Conservation (phyloP, 2,113 vertebrate genomes). For the Alethe castanea region DNA sequence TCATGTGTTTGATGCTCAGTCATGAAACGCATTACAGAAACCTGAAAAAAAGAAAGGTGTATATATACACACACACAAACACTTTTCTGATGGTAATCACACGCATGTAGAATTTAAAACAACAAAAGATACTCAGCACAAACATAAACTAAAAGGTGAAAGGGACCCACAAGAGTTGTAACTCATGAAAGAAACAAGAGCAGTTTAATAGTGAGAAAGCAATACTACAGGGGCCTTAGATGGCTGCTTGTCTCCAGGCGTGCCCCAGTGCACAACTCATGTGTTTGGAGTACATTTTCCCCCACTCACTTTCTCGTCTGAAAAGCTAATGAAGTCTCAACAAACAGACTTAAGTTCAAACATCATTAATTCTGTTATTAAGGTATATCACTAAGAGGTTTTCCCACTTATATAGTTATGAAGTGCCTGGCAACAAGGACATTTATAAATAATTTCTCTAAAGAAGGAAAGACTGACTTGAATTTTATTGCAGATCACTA, state of each 20-base stretch:
- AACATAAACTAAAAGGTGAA: background rate
- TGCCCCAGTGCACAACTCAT: background rate
- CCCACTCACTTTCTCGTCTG: background rate
- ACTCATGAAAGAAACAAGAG: background rate
- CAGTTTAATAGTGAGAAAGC: background rate
- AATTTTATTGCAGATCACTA: conserved; percentile 39
- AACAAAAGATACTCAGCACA: background rate
- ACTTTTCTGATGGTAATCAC: background rate
- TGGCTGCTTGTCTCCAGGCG: background rate
- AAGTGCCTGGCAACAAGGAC: conserved; percentile 57
- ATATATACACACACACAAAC: background rate
- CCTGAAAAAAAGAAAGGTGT: background rate
- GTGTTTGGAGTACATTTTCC: background rate
- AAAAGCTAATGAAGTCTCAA: conserved; percentile 58
- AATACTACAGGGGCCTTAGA: background rate
- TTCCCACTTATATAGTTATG: conserved; percentile 41
- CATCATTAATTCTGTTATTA: conserved; percentile 63
- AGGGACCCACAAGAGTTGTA: background rate
- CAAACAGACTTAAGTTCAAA: conserved; percentile 63
- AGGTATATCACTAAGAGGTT: conserved; percentile 47
- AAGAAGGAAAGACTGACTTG: conserved; percentile 38
- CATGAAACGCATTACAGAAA: background rate
- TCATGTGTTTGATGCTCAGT: background rate
- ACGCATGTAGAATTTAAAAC: background rate
- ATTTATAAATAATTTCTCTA: conserved; percentile 52